phyloP scores from a whole-genome alignment of 2,888 invertebrate species.

The Drosophila atripex region DNA sequence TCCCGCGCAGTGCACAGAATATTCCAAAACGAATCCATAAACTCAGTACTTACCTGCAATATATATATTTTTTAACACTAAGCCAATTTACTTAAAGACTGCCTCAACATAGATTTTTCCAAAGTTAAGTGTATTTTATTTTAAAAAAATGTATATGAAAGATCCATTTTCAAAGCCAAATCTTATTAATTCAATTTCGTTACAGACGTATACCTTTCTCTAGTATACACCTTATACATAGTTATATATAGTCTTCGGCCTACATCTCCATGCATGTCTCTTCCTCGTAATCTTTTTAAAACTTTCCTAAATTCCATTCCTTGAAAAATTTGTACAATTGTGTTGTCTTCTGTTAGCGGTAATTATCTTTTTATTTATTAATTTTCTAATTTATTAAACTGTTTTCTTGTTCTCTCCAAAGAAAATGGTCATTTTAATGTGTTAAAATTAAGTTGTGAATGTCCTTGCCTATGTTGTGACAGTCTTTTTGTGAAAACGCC shows the following conservation, averaged over 20 bases:
- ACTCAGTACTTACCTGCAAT: conserved; percentile 32
- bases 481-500: neutral
- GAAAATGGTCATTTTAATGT: neutral
- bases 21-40: conserved; percentile 32
- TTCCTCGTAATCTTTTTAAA: too few species aligned
- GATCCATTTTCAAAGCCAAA: too few species aligned
- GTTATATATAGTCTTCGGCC: too few species aligned
- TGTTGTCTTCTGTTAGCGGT: too few species aligned
- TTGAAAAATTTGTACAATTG: too few species aligned
- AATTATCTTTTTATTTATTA: neutral
- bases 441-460: neutral
- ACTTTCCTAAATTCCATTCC: too few species aligned
- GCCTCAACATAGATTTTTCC: neutral
- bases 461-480: neutral
- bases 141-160: neutral
- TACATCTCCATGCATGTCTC: too few species aligned
- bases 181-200: too few species aligned
- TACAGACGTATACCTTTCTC: too few species aligned
- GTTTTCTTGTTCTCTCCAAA: neutral
- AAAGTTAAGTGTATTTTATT: neutral
- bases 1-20: conserved; percentile 56
- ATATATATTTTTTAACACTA: conserved; percentile 9
- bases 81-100: neutral
- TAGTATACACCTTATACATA: too few species aligned
- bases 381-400: too few species aligned